Evolutionary conservation across 1,140 invertebrate genomes (phyloP).

Genomic region (Cyrtorhinus lividipennis): DNA sequence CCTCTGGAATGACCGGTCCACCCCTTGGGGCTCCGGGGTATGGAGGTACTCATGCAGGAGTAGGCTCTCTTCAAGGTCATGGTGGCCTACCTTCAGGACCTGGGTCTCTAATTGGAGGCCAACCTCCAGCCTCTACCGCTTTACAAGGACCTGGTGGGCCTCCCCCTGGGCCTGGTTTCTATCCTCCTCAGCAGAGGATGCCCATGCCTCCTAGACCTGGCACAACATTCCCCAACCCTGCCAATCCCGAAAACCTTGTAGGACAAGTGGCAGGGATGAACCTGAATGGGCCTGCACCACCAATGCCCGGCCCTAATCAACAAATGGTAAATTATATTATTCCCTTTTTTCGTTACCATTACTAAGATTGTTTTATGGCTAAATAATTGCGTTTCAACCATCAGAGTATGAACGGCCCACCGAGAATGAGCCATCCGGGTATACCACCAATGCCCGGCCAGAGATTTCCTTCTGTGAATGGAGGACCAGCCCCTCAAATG

Average conservation of each 20-base stretch:
- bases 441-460: slow-evolving; percentile 22
- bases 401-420: neutral
- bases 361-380: neutral
- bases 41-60: too few relatives aligned
- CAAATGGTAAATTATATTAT: neutral
- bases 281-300: slow-evolving; percentile 17
- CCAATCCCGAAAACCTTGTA: slow-evolving; percentile 18
- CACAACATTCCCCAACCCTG: neutral
- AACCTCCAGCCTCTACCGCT: too few relatives aligned
- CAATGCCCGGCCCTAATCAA: slow-evolving; percentile 21
- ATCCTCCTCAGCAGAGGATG: slow-evolving; percentile 5
- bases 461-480: slow-evolving; percentile 20
- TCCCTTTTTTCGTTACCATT: neutral
- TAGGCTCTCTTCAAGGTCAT: too few relatives aligned
- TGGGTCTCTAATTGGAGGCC: too few relatives aligned
- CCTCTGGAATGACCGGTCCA: too few relatives aligned
- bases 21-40: too few relatives aligned
- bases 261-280: slow-evolving; percentile 18
- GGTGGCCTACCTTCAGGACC: too few relatives aligned
- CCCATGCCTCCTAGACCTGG: neutral
- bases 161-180: neutral
- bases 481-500: slow-evolving; percentile 20
- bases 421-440: neutral
- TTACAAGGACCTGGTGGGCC: too few relatives aligned
- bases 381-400: neutral